Evolutionary conservation across 2,797 vertebrate species (phyloP), one percentile per base, ranked within the genome.

Genomic region (Microchirus variegatus): DNA sequence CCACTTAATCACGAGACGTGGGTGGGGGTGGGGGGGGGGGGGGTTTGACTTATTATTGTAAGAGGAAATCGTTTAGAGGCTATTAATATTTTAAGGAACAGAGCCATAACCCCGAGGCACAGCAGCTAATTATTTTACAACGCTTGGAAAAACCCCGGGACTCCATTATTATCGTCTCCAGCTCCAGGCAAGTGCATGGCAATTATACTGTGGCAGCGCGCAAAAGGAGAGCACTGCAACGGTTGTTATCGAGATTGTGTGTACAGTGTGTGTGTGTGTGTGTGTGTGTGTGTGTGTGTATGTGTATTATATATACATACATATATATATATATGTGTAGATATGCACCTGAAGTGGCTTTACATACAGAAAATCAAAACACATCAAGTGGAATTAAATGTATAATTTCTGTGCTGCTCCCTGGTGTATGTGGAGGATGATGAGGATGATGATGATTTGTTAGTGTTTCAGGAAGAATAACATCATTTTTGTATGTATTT

Each of bases 71-170:
- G 89, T 92, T 92, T 91, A 90, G 86, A 90, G 88, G 88, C 90
- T 92, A 91, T 91, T 91, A 90, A 91, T 91, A 92, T 90, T 92
- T 90, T 90, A 91, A 90, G 84, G 89, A 90, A 90, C 89, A 78
- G 76, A 86, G 83, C 83, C 80, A 81, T 78, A 85, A 87, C 89
- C 93, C 89, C 85, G 77, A 89, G 92, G 93, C 92, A 78, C 78
- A 73, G 53, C 86, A 89, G 84, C 90, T 94, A 92, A 92, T 93
- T 93, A 93, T 93, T 91, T 92, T 90, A 90, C 88, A 92, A 91
- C 91, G 91, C 91, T 91, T 91, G 89, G 90, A 87, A 91, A 92
- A 91, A 91, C 90, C 88, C 84, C 67, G 84, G 86, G 83, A 86
- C 82, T 86, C 86, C 85, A 84, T 87, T 91, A 91, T 90, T 91